These are phyloP conservation scores for Mastigias papua DNA, from an alignment of 30 jellyfish, hydroid and myxozoan species.

Conservation along the genomic window DNA sequence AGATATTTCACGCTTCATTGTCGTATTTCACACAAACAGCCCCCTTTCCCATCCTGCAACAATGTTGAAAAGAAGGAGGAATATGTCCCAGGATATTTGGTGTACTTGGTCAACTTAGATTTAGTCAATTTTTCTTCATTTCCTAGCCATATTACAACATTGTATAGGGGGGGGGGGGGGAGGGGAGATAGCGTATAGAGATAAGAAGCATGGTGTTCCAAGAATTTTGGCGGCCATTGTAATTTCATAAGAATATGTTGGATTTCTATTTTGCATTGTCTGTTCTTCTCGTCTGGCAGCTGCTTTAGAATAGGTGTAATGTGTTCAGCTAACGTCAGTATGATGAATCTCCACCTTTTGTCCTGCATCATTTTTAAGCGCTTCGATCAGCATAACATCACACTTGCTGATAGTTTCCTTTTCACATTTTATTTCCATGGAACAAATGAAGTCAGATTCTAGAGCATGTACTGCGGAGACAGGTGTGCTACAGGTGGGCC, in stretches of 20 bases:
- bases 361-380: not conserved
- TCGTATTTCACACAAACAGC: too few species aligned
- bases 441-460: not conserved
- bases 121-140: too few species aligned
- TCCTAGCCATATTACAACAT: too few species aligned
- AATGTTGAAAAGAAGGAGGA: too few species aligned
- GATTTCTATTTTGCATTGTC: slow-evolving; percentile 25
- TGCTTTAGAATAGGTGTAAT: slow-evolving; percentile 15
- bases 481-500: not conserved
- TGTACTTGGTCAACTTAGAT: too few species aligned
- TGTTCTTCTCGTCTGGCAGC: slow-evolving; percentile 34
- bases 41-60: too few species aligned
- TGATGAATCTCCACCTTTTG: not conserved
- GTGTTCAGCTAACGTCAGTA: slow-evolving; percentile 6
- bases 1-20: too few species aligned
- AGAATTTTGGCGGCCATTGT: too few species aligned
- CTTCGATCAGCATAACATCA: slow-evolving; percentile 21
- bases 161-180: too few species aligned
- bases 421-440: not conserved
- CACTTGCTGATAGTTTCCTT: not conserved
- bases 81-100: too few species aligned
- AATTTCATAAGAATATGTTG: slow-evolving; percentile 19
- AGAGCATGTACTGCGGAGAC: not conserved
- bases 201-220: too few species aligned
- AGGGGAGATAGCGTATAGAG: too few species aligned